Evolutionary conservation across 2,888 invertebrate genomes (phyloP).

Genomic region (Vanessa cardui): DNA sequence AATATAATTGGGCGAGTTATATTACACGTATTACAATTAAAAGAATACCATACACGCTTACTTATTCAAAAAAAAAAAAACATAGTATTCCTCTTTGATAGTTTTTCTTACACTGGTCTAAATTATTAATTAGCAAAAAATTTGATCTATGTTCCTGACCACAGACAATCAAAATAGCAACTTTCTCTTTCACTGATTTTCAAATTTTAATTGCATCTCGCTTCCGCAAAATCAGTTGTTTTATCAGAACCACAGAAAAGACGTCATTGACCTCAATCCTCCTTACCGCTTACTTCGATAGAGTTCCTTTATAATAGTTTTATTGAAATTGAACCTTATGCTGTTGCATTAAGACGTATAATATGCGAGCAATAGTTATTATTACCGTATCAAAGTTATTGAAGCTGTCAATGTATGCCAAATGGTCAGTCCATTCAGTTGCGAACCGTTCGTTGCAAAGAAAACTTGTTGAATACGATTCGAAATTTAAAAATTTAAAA

Average conservation of each 20-base stretch:
- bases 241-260: conserved; percentile 62
- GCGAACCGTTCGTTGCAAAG: conserved; percentile 45
- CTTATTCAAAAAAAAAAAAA: too few species aligned
- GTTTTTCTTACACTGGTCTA: neutral
- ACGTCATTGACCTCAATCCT: conserved; percentile 79
- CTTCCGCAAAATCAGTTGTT: conserved; percentile 63
- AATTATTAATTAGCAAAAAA: neutral
- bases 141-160: conserved; percentile 47
- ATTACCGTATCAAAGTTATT: conserved; percentile 40
- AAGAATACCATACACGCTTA: too few species aligned
- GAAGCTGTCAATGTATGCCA: conserved; percentile 49
- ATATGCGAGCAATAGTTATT: conserved; percentile 43
- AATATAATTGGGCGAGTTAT: too few species aligned
- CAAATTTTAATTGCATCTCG: conserved; percentile 50
- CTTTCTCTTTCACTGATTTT: conserved; percentile 48
- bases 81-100: neutral
- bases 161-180: conserved; percentile 51
- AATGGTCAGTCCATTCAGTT: conserved; percentile 49
- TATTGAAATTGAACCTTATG: conserved; percentile 39
- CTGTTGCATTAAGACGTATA: conserved; percentile 28
- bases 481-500: conserved; percentile 23
- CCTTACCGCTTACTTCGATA: conserved; percentile 45
- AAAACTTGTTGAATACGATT: conserved; percentile 40
- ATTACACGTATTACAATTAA: too few species aligned
- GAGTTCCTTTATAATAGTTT: conserved; percentile 40